These are phyloP conservation scores for Myoxocephalus aenaeus DNA, from an alignment of 2,797 vertebrate genomes.

Conservation along the genomic window DNA sequence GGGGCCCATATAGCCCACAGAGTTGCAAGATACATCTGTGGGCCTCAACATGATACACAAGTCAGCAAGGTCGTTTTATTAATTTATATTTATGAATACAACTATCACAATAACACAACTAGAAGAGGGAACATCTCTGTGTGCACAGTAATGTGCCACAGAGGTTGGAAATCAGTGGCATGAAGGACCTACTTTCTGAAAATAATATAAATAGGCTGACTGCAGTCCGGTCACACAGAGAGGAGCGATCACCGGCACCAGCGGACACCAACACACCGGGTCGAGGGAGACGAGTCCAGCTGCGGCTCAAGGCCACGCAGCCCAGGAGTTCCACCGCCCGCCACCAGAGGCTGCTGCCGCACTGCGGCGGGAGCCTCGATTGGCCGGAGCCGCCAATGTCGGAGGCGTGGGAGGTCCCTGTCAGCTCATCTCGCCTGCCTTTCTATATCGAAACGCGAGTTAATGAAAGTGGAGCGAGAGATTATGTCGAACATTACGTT, in stretches of 20 bases:
- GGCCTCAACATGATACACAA: not conserved
- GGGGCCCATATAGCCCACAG: not conserved
- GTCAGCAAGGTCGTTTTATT: not conserved
- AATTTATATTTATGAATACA: not conserved
- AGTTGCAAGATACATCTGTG: not conserved
- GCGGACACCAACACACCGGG: not conserved
- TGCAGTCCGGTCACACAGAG: not conserved
- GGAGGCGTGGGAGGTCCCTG: constrained; percentile 60
- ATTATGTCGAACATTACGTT: constrained; percentile 80
- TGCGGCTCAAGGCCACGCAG: constrained; percentile 14
- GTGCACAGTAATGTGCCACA: not conserved
- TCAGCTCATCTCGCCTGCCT: constrained; percentile 66
- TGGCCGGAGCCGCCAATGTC: not conserved
- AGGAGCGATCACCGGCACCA: not conserved
- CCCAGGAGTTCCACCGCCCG: fast-evolving
- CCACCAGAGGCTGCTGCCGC: constrained; percentile 80
- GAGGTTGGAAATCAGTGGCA: not conserved
- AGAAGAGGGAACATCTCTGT: not conserved
- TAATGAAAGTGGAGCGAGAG: constrained; percentile 81
- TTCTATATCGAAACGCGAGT: constrained; percentile 76
- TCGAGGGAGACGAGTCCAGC: constrained; percentile 7
- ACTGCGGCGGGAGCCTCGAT: constrained; percentile 34
- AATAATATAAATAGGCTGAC: not conserved
- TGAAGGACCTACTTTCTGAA: not conserved
- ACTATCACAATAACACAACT: not conserved